Conservation (phyloP, 2,888 invertebrate genomes). For the Conus canariensis region DNA sequence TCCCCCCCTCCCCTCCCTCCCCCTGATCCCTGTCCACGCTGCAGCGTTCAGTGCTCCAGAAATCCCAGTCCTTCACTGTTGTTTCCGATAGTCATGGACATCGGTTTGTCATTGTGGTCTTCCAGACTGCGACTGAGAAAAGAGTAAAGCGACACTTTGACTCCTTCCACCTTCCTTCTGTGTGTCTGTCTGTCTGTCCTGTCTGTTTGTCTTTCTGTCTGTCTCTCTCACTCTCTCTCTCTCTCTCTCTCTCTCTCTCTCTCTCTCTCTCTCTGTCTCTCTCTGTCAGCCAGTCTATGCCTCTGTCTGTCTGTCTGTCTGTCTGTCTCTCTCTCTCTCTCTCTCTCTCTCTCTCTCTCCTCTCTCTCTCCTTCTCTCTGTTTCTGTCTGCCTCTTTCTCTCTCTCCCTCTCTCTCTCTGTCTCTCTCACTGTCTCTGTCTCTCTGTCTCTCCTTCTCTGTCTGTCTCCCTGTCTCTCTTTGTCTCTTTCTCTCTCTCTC, state of each 20-base stretch:
- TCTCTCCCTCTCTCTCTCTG: neutral
- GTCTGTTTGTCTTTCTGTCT: neutral
- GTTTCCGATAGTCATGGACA: no score
- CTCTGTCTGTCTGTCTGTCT: neutral
- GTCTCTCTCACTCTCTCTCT: neutral
- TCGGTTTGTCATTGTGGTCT: no score
- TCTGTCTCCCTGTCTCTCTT: neutral
- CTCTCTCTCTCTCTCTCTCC: neutral
- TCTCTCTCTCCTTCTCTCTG: neutral
- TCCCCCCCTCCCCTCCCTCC: no score
- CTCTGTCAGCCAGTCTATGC: neutral
- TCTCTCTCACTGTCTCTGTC: neutral
- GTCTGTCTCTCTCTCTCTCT: neutral
- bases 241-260: neutral
- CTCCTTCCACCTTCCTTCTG: neutral
- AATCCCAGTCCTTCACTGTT: no score
- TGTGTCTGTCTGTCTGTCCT: neutral
- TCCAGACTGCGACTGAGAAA: no score
- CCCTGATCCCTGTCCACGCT: neutral
- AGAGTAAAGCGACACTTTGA: neutral
- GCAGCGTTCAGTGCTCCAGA: no score
- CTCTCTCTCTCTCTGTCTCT: neutral
- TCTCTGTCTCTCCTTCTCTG: neutral
- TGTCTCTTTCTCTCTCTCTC: neutral
- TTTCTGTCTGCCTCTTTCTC: neutral